A percentile compares a stretch with the other conserved stretches of the same genome.
Evolutionary conservation across 1,140 invertebrate species (phyloP).

Genomic region (Drosophila rhopaloa): DNA sequence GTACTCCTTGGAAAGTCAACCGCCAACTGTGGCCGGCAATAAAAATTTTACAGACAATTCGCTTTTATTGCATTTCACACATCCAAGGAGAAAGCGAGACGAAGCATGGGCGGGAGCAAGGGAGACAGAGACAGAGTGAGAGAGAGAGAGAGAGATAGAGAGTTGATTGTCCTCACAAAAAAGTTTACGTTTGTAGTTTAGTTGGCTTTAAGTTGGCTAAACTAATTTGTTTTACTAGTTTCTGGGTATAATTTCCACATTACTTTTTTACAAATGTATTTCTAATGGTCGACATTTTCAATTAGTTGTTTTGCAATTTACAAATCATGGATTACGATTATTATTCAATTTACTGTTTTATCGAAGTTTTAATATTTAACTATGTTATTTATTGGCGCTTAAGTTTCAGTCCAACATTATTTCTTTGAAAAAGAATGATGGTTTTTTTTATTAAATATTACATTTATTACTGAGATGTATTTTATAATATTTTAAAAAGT

Average conservation of each 20-base stretch:
- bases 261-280: too few relatives aligned
- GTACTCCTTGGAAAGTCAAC: neutral
- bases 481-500: too few relatives aligned
- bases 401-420: too few relatives aligned
- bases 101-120: neutral
- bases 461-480: neutral
- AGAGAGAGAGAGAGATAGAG: neutral
- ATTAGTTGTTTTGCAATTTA: too few relatives aligned
- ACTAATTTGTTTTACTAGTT: slow-evolving; percentile 11
- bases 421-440: too few relatives aligned
- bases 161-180: neutral
- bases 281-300: neutral
- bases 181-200: slow-evolving; percentile 10
- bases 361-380: too few relatives aligned
- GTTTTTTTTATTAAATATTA: neutral
- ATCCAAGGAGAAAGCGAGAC: neutral
- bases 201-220: slow-evolving; percentile 13
- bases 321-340: too few relatives aligned
- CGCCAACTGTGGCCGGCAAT: slow-evolving; percentile 40
- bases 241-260: neutral
- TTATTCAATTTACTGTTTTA: too few relatives aligned
- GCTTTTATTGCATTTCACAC: slow-evolving; percentile 56
- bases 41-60: slow-evolving; percentile 71
- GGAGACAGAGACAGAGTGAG: neutral
- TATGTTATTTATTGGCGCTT: too few relatives aligned